Base-by-base conservation (phyloP, 1,140 invertebrate genomes). In the Drosophila kanapiae region DNA sequence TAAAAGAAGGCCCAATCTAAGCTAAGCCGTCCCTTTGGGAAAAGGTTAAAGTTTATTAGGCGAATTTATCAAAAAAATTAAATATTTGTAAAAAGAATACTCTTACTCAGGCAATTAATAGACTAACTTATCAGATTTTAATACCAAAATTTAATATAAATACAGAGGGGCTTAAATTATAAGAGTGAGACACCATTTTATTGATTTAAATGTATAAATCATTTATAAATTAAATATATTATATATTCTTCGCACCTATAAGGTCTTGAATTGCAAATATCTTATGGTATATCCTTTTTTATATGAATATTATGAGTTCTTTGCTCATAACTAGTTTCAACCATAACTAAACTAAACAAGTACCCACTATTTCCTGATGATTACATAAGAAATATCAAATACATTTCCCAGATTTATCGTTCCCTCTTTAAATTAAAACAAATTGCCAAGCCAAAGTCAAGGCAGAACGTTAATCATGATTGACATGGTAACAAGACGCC, bases 371-470 rank as follows among this genome's bases (percentile, higher is more conserved):
- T 23, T 23, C 23, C 23, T 23, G 23, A 23, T 23, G 23, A 23
- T 23, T 23, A 23, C 23, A 23, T 23, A 23, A 23, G 23, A 23
- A 45, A 33, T 31, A 18, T 2, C 43, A 35, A 49, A 33, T 53
- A 37, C 51, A 13, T 72, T 10, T 42, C n/a, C 38, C 9, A 33
- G 33, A 63, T 60, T 49, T 27, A 65, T 48, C 43, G 35, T 68
- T 48, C 59, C 18, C 48, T 31, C 16, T 29, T 23, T 61, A 80
- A 87, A 88, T 87, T 82, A 78, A 80, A 83, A 80, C 71, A 88
- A 86, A 87, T 87, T 64, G 76, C 43, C 67, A 58, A 60, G 80
- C 80, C 77, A 87, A 84, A 78, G 77, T 76, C 76, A 65, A 51
- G 42, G 74, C 42, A 56, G 31, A 27, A 71, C 62, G 49, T 61